Evolutionary conservation across 2,888 invertebrate species (phyloP), one percentile per base, ranked within the genome.

Genomic region (Rosalia funebris): DNA sequence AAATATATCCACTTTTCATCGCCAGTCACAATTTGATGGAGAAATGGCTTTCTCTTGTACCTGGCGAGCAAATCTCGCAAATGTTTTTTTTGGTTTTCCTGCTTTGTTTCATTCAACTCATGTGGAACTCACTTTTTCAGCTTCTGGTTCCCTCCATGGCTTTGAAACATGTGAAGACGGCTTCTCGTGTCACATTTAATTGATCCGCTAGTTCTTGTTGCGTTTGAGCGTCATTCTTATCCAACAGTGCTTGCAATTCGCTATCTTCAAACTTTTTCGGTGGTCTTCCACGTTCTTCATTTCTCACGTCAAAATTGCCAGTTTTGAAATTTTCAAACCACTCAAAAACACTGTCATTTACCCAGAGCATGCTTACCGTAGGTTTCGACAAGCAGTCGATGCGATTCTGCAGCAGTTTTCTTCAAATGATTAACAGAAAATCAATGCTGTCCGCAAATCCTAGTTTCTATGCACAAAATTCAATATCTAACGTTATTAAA

Each of bases 201-300:
- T 20, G 12, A 14, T 2, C 3, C 14, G 55, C 55, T 1, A 45
- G 19, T 25, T 25, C 25, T 44, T 45, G n/a, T 55, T 45, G 41
- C n/a, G 31, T 32, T 46, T 32, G 10, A 12, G 32, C 1, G 11
- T 5, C 1, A 17, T 41, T 39, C 5, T 16, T 3, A 25, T 25
- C 25, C 25, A 25, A 25, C 31, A 55, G 16, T 17, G 32, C 34
- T 32, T 55, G 25, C 45, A 55, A 55, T 15, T 55, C 55, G 9
- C 1, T 14, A 41, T 45, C 44, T 25, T 55, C 25, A 12, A 25
- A 55, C 34, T 45, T 45, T 55, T 46, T 44, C n/a, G 45, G 45
- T 31, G 16, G 3, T 25, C 34, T 55, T 46, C 16, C 9, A 45
- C 25, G 16, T 25, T 25, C 34, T 55, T 46, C 16, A 10, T 55